Evolutionary conservation across 2,797 vertebrate genomes (phyloP).

Genomic region (Oryzias dopingdopingensis): DNA sequence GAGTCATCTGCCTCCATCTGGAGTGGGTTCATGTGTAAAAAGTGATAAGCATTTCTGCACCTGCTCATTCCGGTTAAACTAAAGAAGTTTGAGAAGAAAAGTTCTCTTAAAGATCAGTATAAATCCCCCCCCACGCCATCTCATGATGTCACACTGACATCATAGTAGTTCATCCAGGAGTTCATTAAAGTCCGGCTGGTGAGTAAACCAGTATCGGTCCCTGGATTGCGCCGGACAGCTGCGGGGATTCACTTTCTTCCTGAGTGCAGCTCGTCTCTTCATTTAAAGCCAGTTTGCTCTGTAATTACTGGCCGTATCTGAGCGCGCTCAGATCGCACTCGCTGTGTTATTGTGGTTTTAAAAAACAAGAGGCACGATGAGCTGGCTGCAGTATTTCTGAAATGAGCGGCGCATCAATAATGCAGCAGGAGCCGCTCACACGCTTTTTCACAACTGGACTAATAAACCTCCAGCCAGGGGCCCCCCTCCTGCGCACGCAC

Average conservation of each 20-base stretch:
- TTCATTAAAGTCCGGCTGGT: conserved; percentile 36
- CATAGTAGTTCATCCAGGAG: conserved; percentile 33
- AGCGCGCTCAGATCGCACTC: conserved; percentile 31
- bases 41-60: no score
- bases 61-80: no score
- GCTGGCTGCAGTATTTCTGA: conserved; percentile 17
- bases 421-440: conserved; percentile 25
- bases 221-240: conserved; percentile 38
- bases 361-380: conserved; percentile 23
- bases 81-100: no score
- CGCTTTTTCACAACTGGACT: conserved; percentile 8
- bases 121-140: conserved; percentile 13
- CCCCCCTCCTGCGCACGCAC: background rate
- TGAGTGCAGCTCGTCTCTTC: conserved; percentile 43
- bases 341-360: conserved; percentile 38
- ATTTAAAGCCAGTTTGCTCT: conserved; percentile 56
- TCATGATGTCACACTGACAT: conserved; percentile 28
- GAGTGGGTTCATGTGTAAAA: no score
- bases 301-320: conserved; percentile 51
- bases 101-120: no score
- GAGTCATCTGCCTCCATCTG: no score
- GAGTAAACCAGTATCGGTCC: conserved; percentile 28
- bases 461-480: conserved; percentile 33
- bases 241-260: conserved; percentile 31
- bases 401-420: conserved; percentile 52